Base-by-base conservation (phyloP, 2,888 invertebrate species). In the Stenotaenia linearis region DNA sequence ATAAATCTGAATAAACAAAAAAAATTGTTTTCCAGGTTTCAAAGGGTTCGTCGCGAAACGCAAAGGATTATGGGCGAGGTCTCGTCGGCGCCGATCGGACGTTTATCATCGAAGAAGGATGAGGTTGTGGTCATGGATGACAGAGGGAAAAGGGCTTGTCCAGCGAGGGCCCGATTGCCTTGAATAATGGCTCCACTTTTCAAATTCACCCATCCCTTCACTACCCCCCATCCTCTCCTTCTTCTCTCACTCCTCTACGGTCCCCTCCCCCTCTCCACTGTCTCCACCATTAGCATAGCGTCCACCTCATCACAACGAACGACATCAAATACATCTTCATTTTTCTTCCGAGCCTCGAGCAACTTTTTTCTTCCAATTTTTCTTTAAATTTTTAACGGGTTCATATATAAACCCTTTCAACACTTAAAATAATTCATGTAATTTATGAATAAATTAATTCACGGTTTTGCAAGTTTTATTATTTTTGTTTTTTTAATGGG, bases 171-270 rank as follows among this genome's bases (percentile, higher is more conserved):
- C 77, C 77, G 77, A 77, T 77, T 77, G 77, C 77, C 45, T 37
- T 77, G 77, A 77, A 77, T 77, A 77, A 77, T 77, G 77, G 77
- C 77, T 40, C 77, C 77, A 77, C 77, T 77, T 77, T 77, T 77
- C 77, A 77, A 77, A 77, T 77, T 40, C 77, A 35, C 23, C 37
- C 77, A 40, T 77, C 77, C 77, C 77, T 77, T 45, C 35, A 25
- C 45, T 45, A 77, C 23, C 23, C 35, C 37, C 77, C 77, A 30
- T 76, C 7, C 25, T 10, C 76, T 25, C 30, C 76, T 28, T 76
- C 32, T 18, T 75, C 32, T 77, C 77, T 40, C 77, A 35, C 77
- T 28, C 35, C 77, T 40, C 35, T 45, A 40, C 40, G 45, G 45
- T 45, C 77, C 23, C 37, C 77, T 37, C 77, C 77, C 77, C 25